Conservation (phyloP, 1,140 invertebrate genomes). For the Heliconius himera region DNA sequence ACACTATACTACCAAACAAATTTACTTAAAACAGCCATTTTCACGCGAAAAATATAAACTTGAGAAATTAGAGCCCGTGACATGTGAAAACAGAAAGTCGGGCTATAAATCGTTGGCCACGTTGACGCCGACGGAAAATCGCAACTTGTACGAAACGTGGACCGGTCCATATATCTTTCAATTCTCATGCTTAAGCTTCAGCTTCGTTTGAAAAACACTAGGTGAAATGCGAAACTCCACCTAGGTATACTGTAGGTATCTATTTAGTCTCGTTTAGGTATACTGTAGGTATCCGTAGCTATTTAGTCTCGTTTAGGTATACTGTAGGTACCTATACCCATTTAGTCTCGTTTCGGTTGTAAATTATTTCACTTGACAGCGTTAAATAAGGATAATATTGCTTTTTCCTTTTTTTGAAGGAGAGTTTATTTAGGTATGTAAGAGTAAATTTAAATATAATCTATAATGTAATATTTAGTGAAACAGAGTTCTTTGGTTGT, state of each 20-base stretch:
- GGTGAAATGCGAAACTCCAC: not conserved
- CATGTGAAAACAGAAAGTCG: conserved; percentile 74
- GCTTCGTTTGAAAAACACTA: not conserved
- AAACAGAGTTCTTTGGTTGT: too few species aligned
- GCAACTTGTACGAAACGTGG: not conserved
- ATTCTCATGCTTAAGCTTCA: conserved; percentile 1
- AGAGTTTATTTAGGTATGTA: not conserved
- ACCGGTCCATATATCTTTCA: conserved; percentile 15
- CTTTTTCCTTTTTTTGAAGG: not conserved
- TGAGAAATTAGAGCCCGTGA: conserved; percentile 56
- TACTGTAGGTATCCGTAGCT: too few species aligned
- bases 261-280: not conserved
- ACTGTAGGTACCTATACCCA: too few species aligned
- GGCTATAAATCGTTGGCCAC: conserved; percentile 68
- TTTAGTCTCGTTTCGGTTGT: not conserved
- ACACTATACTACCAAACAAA: too few species aligned
- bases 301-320: too few species aligned
- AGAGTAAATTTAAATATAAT: too few species aligned
- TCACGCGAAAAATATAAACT: conserved; percentile 41
- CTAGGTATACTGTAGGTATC: not conserved
- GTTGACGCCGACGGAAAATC: conserved; percentile 53
- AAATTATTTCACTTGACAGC: not conserved
- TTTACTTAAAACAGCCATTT: conserved; percentile 14
- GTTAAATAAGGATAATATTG: not conserved
- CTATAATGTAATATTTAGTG: too few species aligned